phyloP scores from a whole-genome alignment of 2,113 vertebrate species.

The Muscicapa adusta region DNA sequence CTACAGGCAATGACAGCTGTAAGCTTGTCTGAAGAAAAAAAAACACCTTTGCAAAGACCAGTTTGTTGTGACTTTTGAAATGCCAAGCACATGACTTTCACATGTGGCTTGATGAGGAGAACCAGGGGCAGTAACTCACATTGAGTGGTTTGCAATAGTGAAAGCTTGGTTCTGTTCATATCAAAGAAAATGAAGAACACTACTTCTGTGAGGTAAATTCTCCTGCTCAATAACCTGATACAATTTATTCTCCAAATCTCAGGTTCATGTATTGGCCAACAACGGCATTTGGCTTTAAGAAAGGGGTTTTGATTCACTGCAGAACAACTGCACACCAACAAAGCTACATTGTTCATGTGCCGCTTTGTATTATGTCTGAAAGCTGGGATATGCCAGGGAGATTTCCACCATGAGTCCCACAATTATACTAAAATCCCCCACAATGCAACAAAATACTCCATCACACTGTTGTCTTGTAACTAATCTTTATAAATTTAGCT shows the following conservation, averaged over 20 bases:
- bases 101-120: background rate
- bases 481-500: conserved; percentile 57
- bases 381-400: conserved; percentile 12
- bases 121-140: background rate
- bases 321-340: conserved; percentile 25
- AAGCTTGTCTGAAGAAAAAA: background rate
- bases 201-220: background rate
- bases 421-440: conserved; percentile 50
- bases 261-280: background rate
- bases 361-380: background rate
- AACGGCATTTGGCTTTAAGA: background rate
- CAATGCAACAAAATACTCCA: conserved; percentile 29
- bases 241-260: background rate
- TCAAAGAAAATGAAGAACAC: background rate
- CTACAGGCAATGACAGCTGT: background rate
- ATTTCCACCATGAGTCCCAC: conserved; percentile 32
- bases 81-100: background rate
- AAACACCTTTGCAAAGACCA: background rate
- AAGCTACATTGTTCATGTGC: conserved; percentile 21
- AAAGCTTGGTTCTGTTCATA: background rate
- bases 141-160: background rate
- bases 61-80: background rate
- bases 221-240: background rate
- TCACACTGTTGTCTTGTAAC: conserved; percentile 1
- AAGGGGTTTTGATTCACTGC: conserved; percentile 24